Conservation (phyloP, 2,113 vertebrate species). For the Clarias magur region DNA sequence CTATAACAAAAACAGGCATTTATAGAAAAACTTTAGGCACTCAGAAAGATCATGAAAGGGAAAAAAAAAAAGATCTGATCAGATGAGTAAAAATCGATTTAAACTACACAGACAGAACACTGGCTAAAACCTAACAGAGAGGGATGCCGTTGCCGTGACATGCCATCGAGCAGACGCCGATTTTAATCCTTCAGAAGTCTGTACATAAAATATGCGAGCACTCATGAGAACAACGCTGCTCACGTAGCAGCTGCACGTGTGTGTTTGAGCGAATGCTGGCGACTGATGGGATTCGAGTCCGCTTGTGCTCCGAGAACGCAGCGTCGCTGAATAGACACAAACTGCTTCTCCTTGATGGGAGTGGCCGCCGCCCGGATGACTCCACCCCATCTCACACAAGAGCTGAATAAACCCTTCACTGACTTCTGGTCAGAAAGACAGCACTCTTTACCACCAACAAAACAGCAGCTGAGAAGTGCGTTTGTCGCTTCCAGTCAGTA, state of each 20-base stretch:
- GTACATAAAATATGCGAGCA: not conserved
- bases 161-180: too few relatives aligned
- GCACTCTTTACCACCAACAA: not conserved
- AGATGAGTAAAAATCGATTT: not conserved
- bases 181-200: not conserved
- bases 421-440: not conserved
- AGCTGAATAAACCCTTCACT: not conserved
- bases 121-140: not conserved
- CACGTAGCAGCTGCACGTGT: not conserved
- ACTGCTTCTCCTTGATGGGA: not conserved
- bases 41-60: not conserved
- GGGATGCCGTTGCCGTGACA: not conserved
- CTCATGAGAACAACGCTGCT: not conserved
- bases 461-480: not conserved
- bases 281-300: not conserved
- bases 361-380: not conserved
- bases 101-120: not conserved
- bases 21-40: too few relatives aligned
- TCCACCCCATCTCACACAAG: not conserved
- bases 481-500: not conserved
- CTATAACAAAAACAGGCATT: too few relatives aligned
- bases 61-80: not conserved
- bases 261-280: not conserved
- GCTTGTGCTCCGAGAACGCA: not conserved
- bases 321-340: not conserved